Percentiles rank a stretch among this genome's conserved stretches.
Evolutionary conservation across 2,797 vertebrate genomes (phyloP).

Genomic region (Phaenicophaeus curvirostris): DNA sequence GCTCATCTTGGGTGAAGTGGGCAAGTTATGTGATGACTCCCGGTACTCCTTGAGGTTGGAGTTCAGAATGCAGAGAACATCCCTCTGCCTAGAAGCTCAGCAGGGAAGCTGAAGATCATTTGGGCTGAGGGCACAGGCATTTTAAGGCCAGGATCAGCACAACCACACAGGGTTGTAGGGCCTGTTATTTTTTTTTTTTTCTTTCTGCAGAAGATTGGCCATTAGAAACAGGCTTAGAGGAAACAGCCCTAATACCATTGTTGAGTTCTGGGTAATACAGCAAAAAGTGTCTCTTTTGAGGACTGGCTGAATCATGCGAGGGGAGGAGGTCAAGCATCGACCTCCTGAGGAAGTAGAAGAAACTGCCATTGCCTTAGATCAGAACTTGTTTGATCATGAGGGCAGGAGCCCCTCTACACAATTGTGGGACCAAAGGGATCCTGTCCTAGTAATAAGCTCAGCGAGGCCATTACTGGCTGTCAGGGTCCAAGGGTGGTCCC

Average conservation of each 20-base stretch:
- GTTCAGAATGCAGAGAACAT: neutral
- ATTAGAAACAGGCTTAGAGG: neutral
- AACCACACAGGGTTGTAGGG: neutral
- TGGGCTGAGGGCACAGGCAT: neutral
- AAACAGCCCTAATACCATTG: neutral
- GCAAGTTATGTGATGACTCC: neutral
- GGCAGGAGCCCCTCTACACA: neutral
- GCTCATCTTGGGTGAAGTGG: neutral
- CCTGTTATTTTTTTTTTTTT: neutral
- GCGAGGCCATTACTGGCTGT: neutral
- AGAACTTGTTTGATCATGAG: neutral
- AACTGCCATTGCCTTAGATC: neutral
- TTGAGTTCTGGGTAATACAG: neutral
- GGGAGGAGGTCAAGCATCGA: neutral
- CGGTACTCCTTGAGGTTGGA: neutral
- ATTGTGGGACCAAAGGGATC: neutral
- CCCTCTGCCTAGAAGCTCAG: neutral
- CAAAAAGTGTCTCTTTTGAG: neutral
- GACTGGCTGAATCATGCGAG: neutral
- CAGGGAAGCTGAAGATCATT: neutral
- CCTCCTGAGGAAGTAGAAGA: neutral
- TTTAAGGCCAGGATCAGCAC: neutral
- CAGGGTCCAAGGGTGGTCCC: neutral
- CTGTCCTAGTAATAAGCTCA: neutral
- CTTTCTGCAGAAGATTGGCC: neutral